phyloP scores from a whole-genome alignment of 2,888 invertebrate species.

The Drosophila multiciliata region DNA sequence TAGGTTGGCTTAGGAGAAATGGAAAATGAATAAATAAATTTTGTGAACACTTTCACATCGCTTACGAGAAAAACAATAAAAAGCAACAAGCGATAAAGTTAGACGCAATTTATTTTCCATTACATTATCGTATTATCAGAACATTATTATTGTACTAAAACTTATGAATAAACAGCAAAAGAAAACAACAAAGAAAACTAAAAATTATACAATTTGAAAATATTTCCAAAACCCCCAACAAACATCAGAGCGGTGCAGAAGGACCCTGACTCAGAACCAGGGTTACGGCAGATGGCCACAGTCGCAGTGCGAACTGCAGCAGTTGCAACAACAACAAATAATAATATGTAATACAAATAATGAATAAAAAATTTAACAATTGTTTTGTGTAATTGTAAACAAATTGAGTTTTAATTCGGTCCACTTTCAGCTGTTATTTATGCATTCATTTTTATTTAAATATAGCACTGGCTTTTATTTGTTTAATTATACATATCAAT shows the following conservation, averaged over 20 bases:
- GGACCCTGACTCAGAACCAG: slow-evolving; percentile 15
- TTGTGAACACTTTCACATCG: slow-evolving; percentile 29
- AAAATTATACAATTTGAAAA: slow-evolving; percentile 61
- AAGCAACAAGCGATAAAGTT: slow-evolving; percentile 60
- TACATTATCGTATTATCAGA: slow-evolving; percentile 47
- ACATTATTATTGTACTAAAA: slow-evolving; percentile 53
- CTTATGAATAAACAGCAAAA: slow-evolving; percentile 36
- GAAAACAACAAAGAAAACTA: slow-evolving; percentile 20
- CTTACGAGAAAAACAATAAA: slow-evolving; percentile 32
- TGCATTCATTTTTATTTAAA: not conserved
- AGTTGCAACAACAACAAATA: slow-evolving; percentile 52
- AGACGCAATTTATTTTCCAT: slow-evolving; percentile 56
- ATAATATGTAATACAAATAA: slow-evolving; percentile 80
- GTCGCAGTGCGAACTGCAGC: slow-evolving; percentile 25
- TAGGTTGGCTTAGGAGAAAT: slow-evolving; percentile 10
- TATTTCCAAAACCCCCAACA: slow-evolving; percentile 30
- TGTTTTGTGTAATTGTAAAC: slow-evolving; percentile 85
- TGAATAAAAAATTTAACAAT: slow-evolving; percentile 85
- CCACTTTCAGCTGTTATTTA: not conserved
- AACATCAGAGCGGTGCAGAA: slow-evolving; percentile 30
- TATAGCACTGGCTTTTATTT: not conserved
- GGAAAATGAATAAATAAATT: slow-evolving; percentile 13
- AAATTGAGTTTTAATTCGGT: slow-evolving; percentile 11
- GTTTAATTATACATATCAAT: not conserved
- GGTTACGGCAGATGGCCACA: slow-evolving; percentile 18